Percentiles rank a stretch among this genome's conserved stretches.
Conservation (phyloP, 2,113 vertebrate species). For the Epinephelus moara region DNA sequence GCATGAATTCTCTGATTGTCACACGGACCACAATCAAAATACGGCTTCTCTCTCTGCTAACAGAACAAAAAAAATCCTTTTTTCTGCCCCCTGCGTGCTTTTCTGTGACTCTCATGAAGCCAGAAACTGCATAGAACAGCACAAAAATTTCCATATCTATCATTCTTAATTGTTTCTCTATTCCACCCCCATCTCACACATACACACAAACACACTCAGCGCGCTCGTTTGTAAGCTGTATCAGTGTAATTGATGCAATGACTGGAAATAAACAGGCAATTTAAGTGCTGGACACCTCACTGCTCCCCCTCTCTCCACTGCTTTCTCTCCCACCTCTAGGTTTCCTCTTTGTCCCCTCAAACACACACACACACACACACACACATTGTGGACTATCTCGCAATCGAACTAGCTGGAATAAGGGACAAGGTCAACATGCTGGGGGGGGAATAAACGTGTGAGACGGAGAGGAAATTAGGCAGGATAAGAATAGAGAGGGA, state of each 20-base stretch:
- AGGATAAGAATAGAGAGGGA: conserved; percentile 70
- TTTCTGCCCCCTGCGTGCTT: conserved; percentile 27
- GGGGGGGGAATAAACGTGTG: conserved; percentile 32
- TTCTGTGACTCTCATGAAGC: conserved; percentile 26
- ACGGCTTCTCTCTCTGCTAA: conserved; percentile 36
- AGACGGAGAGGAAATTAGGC: conserved; percentile 73
- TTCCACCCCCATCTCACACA: conserved; percentile 17
- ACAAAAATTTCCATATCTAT: conserved; percentile 64
- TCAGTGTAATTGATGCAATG: conserved; percentile 84
- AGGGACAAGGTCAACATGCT: conserved; percentile 80
- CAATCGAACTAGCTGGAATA: conserved; percentile 71
- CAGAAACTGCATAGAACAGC: conserved; percentile 58
- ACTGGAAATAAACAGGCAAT: conserved; percentile 90
- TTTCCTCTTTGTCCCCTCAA: conserved; percentile 51
- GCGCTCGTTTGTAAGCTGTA: conserved; percentile 60
- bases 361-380: conserved; percentile 48
- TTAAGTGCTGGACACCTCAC: conserved; percentile 88
- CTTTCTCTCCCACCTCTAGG: conserved; percentile 35
- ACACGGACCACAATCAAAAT: conserved; percentile 43
- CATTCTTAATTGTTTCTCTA: conserved; percentile 69
- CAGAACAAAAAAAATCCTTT: conserved; percentile 23
- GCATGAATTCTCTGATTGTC: conserved; percentile 30
- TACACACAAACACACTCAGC: conserved; percentile 49
- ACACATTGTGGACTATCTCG: conserved; percentile 51
- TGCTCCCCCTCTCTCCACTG: conserved; percentile 71